These are phyloP conservation scores for Ifrita kowaldi DNA, from an alignment of 2,113 vertebrate genomes.

Conservation along the genomic window DNA sequence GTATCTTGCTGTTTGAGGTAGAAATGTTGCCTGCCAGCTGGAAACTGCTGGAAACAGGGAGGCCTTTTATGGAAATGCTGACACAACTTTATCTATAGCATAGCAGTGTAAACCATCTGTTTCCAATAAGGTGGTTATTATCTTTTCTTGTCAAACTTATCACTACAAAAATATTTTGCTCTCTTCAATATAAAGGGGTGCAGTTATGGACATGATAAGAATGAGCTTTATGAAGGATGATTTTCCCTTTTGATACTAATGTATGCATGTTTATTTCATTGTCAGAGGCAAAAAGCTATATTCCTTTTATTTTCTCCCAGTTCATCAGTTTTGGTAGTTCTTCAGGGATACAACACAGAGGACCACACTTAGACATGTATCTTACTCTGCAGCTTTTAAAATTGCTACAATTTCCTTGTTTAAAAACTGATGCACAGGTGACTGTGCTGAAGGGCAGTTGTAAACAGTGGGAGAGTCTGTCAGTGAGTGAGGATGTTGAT, in stretches of 20 bases:
- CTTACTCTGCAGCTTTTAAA: not conserved
- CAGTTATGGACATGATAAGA: not conserved
- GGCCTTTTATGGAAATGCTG: slow-evolving; percentile 24
- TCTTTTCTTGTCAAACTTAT: slow-evolving; percentile 60
- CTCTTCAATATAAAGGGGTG: not conserved
- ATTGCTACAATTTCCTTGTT: not conserved
- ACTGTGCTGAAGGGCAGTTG: not conserved
- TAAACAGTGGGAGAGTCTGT: not conserved
- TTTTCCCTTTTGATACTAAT: not conserved
- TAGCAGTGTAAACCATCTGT: slow-evolving; percentile 41
- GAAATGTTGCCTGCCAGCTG: not conserved
- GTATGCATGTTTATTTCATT: not conserved
- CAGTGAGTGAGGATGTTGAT: rapidly evolving
- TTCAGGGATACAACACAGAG: not conserved
- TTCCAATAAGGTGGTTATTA: slow-evolving; percentile 57
- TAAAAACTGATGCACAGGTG: not conserved
- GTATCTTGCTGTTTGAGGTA: not conserved
- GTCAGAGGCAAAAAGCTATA: not conserved
- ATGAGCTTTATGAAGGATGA: not conserved
- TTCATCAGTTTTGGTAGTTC: not conserved
- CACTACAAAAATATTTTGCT: slow-evolving; percentile 37
- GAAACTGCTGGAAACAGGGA: not conserved
- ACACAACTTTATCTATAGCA: slow-evolving; percentile 31
- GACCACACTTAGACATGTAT: not conserved
- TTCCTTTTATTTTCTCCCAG: not conserved